Percentiles rank a stretch among this genome's conserved stretches.
Evolutionary conservation across 2,888 invertebrate species (phyloP).

Genomic region (Phengaris alcon): DNA sequence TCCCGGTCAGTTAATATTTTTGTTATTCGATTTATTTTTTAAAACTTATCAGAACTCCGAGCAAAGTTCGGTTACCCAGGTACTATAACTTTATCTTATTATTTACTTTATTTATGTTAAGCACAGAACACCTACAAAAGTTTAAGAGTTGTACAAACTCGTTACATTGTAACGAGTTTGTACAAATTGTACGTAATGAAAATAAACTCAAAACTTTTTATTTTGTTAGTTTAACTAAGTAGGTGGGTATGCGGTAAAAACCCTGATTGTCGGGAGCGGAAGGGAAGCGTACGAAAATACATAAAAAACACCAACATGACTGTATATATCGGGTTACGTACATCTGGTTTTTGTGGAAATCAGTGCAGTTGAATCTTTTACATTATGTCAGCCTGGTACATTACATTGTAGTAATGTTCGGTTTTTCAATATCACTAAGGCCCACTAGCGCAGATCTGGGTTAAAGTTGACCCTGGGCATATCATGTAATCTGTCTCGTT

Average conservation of each 20-base stretch:
- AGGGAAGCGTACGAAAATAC: conserved; percentile 47
- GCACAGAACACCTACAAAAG: background rate
- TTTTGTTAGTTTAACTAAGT: conserved; percentile 28
- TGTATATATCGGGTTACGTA: conserved; percentile 45
- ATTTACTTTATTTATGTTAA: background rate
- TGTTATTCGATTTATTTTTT: no score
- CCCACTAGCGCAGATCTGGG: no score
- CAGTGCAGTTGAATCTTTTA: conserved; percentile 36
- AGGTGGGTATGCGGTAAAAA: conserved; percentile 21
- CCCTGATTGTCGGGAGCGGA: conserved; percentile 31
- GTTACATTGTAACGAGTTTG: background rate
- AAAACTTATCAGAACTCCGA: no score
- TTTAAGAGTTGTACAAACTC: background rate
- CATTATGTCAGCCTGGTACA: conserved; percentile 1
- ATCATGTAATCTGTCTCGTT: no score
- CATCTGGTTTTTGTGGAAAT: conserved; percentile 48
- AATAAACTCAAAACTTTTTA: background rate
- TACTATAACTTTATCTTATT: no score
- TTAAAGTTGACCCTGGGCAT: no score
- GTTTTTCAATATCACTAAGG: background rate
- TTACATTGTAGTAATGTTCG: conserved; percentile 2
- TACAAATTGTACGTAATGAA: background rate
- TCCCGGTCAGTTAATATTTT: no score
- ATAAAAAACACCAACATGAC: conserved; percentile 43
- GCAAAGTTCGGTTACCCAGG: no score